Evolutionary conservation across 2,888 invertebrate species (phyloP), one percentile per base, ranked within the genome.

Genomic region (Scaptomyza caliginosa): DNA sequence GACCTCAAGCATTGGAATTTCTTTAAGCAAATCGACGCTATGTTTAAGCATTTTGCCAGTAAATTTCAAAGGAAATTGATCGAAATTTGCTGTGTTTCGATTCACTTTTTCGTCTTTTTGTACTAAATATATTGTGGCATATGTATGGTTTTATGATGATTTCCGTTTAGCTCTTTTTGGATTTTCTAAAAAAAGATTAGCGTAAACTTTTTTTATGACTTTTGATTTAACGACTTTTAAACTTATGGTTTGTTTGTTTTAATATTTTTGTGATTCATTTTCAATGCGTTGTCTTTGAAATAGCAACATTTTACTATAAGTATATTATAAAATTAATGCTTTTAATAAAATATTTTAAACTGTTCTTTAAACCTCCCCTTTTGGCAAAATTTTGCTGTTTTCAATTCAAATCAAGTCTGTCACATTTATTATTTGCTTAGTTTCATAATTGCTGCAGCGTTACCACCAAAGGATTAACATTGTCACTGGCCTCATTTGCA

Each of bases 1-100:
- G 67, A 63, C 67, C 54, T 57, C 62, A 34, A 34, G 34, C 83
- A 63, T 56, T 68, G 73, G 81, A 83, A 77, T 73, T 85, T 78
- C 78, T 89, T 88, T 84, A 88, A 88, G 84, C 89, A 88, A 89
- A 88, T 88, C 89, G 88, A 89, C 89, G 88, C 89, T 86, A 74
- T 86, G 77, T 74, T 88, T 88, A 86, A 88, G 88, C 88, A 81
- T 72, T 72, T 88, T 87, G 80, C 80, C 89, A 88, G 88, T 75
- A 80, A 88, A 77, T 83, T 88, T 86, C 83, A 83, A 83, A 83
- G 73, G 77, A 83, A 83, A 88, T 83, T 86, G 88, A 85, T 82
- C 78, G 67, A 74, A 77, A 63, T 71, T 43, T 5, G 28, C 0
- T 8, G 11, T 8, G 10, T 8, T 34, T 34, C 13, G 13, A 13